Percentiles rank a stretch among this genome's conserved stretches.
phyloP scores from a whole-genome alignment of 2,888 invertebrate species.

The Leptopterna dolabrata region DNA sequence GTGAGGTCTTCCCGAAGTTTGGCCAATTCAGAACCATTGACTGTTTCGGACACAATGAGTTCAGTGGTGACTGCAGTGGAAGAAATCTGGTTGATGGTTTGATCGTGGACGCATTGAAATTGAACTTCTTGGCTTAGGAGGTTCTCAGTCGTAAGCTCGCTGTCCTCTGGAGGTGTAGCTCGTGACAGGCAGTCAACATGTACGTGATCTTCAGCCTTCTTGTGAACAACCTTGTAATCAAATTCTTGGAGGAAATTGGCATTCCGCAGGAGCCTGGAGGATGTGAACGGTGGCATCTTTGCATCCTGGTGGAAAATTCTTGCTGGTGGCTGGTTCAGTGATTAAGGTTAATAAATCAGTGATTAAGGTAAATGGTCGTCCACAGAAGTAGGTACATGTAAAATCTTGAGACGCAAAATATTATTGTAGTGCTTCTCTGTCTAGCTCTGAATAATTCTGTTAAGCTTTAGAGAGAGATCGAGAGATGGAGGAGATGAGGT shows the following conservation, averaged over 20 bases:
- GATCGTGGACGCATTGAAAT: too few relatives aligned
- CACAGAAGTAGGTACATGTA: constrained; percentile 44
- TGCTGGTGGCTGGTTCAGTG: constrained; percentile 35
- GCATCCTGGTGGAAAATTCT: constrained; percentile 46
- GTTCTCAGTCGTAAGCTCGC: too few relatives aligned
- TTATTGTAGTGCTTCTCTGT: constrained; percentile 58
- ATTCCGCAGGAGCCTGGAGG: constrained; percentile 35
- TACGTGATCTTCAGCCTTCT: background rate
- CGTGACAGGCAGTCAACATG: background rate
- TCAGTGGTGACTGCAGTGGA: background rate
- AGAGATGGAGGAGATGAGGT: constrained; percentile 52
- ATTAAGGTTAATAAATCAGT: too few relatives aligned
- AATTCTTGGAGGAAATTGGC: constrained; percentile 29
- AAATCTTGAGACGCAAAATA: constrained; percentile 53
- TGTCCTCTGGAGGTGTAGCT: background rate
- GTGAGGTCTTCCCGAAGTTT: too few relatives aligned
- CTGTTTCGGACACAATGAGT: too few relatives aligned
- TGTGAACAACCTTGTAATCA: too few relatives aligned
- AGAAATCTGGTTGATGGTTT: too few relatives aligned
- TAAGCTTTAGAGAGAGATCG: constrained; percentile 46
- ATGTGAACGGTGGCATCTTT: too few relatives aligned
- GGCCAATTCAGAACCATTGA: too few relatives aligned
- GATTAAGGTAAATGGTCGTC: constrained; percentile 28
- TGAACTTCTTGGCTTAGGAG: constrained; percentile 15
- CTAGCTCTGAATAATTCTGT: constrained; percentile 57